Conservation (phyloP, 2,113 vertebrate species). For the Thamnophis sirtalis region DNA sequence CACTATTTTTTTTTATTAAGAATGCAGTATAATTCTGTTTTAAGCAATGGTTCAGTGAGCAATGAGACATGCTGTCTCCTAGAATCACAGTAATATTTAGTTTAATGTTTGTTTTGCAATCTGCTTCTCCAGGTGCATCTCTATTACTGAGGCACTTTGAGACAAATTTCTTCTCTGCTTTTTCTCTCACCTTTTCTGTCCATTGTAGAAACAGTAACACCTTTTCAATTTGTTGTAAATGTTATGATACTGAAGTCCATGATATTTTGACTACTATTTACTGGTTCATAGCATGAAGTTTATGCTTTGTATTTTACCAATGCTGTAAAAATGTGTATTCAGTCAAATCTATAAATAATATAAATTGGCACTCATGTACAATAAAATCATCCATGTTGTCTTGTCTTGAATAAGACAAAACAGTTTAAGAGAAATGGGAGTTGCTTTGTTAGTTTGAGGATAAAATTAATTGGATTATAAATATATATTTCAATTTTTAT, state of each 20-base stretch:
- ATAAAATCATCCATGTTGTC: not conserved
- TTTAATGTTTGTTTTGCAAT: not conserved
- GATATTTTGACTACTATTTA: not conserved
- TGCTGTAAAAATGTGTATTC: constrained; percentile 19
- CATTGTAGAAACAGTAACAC: not conserved
- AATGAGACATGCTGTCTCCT: too few species aligned
- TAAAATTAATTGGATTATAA: constrained; percentile 10
- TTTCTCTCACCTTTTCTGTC: not conserved
- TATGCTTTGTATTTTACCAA: constrained; percentile 25
- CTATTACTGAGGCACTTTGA: not conserved
- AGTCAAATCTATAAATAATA: constrained; percentile 1
- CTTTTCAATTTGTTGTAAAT: constrained; percentile 1
- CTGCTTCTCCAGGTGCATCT: not conserved
- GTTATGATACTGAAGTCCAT: not conserved
- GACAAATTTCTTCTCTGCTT: not conserved
- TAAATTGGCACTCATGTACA: not conserved
- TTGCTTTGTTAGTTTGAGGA: not conserved
- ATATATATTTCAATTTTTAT: constrained; percentile 23
- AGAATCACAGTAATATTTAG: not conserved
- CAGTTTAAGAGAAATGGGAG: not conserved
- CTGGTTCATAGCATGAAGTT: not conserved
- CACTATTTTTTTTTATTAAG: not conserved
- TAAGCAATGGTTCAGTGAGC: not conserved
- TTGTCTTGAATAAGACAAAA: not conserved
- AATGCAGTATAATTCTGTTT: not conserved